Percentiles rank a stretch among this genome's conserved stretches.
phyloP scores from a whole-genome alignment of 1,140 invertebrate genomes.

The Nasonia longicornis region DNA sequence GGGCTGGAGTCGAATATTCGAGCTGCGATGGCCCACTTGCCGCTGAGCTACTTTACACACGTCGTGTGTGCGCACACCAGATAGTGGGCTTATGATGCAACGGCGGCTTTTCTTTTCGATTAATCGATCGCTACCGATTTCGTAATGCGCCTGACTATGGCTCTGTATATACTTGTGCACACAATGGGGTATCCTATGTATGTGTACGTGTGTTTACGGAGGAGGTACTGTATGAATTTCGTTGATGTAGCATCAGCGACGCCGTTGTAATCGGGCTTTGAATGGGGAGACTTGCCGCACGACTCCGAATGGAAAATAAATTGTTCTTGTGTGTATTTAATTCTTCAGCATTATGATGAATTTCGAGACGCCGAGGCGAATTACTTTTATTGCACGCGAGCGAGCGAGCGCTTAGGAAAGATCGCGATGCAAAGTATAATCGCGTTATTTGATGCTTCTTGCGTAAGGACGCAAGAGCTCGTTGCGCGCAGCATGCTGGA shows the following conservation, averaged over 20 bases:
- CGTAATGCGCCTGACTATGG: background rate
- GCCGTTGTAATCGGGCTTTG: background rate
- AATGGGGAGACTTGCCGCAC: background rate
- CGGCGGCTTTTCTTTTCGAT: background rate
- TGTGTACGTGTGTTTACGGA: background rate
- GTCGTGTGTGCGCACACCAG: background rate
- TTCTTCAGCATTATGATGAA: background rate
- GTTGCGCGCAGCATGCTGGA: no score
- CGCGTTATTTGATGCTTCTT: background rate
- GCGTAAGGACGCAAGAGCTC: no score
- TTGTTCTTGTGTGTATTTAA: background rate
- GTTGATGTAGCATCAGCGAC: background rate
- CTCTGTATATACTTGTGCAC: background rate
- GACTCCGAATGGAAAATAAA: background rate
- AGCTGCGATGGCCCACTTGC: background rate
- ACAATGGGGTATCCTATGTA: background rate
- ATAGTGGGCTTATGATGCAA: background rate
- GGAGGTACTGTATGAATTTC: background rate
- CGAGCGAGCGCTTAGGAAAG: background rate
- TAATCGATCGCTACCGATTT: background rate
- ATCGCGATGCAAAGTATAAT: background rate
- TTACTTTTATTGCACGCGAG: background rate
- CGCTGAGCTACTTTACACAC: background rate
- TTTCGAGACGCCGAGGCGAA: background rate
- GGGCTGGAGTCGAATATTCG: background rate